Percentiles rank a stretch among this genome's conserved stretches.
Evolutionary conservation across 1,140 invertebrate genomes (phyloP).

Genomic region (Pantala flavescens): DNA sequence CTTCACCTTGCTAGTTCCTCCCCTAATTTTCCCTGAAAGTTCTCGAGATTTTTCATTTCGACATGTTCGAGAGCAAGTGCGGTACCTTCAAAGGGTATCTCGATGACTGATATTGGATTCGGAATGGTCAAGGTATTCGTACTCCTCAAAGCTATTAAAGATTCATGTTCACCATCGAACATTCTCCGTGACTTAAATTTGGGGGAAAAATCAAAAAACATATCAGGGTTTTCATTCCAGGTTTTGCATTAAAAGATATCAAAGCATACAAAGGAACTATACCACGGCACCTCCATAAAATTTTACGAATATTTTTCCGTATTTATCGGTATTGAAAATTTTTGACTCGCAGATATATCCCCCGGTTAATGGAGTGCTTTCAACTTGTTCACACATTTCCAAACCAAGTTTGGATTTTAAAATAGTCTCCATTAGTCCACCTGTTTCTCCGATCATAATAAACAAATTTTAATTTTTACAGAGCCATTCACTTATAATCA

Average conservation of each 20-base stretch:
- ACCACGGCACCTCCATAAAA: too few species aligned
- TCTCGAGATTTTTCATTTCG: constrained; percentile 35
- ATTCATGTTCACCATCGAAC: constrained; percentile 39
- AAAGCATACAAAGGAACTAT: too few species aligned
- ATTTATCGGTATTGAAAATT: background rate
- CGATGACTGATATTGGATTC: constrained; percentile 36
- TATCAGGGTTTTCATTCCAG: too few species aligned
- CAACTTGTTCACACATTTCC: background rate
- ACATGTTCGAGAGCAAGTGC: constrained; percentile 47
- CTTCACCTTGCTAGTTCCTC: constrained; percentile 39
- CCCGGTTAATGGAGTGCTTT: background rate
- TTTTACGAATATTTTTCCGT: background rate
- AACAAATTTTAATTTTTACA: too few species aligned
- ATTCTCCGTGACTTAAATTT: too few species aligned
- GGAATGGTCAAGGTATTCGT: constrained; percentile 43
- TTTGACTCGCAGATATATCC: background rate
- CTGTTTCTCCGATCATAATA: too few species aligned
- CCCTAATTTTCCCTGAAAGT: constrained; percentile 35
- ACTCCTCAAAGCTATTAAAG: constrained; percentile 37
- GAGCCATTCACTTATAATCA: too few species aligned
- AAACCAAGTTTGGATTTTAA: background rate
- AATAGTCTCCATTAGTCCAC: background rate
- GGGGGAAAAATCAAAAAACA: too few species aligned
- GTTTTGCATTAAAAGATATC: too few species aligned
- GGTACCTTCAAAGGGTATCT: constrained; percentile 30